These are phyloP conservation scores for Cyclophora albipunctata DNA, from an alignment of 2,888 invertebrate species.

Conservation along the genomic window DNA sequence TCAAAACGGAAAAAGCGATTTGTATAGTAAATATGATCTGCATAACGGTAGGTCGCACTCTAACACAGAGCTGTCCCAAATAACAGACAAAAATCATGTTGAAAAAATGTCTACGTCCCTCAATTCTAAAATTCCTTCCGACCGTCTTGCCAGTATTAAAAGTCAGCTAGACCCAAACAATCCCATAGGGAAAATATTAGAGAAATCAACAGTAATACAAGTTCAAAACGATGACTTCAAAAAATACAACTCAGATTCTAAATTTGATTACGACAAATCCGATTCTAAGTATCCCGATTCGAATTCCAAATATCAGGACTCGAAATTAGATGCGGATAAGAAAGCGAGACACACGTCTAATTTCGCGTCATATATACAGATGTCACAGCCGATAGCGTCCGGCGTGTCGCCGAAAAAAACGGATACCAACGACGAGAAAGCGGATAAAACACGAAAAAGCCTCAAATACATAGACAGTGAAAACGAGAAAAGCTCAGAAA, in stretches of 20 bases:
- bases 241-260: background rate
- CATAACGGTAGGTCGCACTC: conserved; percentile 43
- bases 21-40: background rate
- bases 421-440: conserved; percentile 32
- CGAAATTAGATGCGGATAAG: background rate
- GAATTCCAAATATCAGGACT: no score
- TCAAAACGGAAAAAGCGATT: conserved; percentile 8
- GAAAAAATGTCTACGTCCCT: conserved; percentile 48
- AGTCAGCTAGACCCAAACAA: conserved; percentile 69
- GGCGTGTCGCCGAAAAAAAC: conserved; percentile 50
- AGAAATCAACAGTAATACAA: conserved; percentile 68
- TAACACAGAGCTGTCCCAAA: conserved; percentile 58
- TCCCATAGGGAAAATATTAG: conserved; percentile 69
- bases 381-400: conserved; percentile 65
- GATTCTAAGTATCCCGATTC: no score
- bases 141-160: conserved; percentile 63
- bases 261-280: no score
- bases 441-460: conserved; percentile 32
- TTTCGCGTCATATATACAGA: conserved; percentile 78
- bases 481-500: conserved; percentile 49
- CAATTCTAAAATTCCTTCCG: conserved; percentile 53
- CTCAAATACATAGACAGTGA: conserved; percentile 61
- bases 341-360: conserved; percentile 66
- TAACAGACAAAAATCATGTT: conserved; percentile 39
- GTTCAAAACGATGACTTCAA: conserved; percentile 54